Evolutionary conservation across 2,888 invertebrate genomes (phyloP).

Genomic region (Rhamphomyia laevipes): DNA sequence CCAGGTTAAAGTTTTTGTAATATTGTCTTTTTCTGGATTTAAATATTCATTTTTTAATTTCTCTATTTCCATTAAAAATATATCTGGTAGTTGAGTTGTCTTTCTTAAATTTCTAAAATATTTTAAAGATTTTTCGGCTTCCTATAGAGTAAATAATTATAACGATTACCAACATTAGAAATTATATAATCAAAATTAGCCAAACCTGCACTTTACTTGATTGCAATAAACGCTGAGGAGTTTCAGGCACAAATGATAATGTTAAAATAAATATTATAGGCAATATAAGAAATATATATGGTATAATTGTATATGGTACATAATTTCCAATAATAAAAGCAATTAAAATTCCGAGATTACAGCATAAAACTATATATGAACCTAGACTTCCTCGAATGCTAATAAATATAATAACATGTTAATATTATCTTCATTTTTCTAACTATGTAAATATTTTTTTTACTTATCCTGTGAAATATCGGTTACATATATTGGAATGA

Average conservation of each 20-base stretch:
- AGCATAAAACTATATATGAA: constrained; percentile 27
- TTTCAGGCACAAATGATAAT: constrained; percentile 31
- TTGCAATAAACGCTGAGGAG: constrained; percentile 28
- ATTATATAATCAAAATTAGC: neutral
- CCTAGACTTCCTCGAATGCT: constrained; percentile 33
- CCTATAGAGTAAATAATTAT: constrained; percentile 13
- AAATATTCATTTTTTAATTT: constrained; percentile 21
- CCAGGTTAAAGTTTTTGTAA: constrained; percentile 17
- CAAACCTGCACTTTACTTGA: constrained; percentile 21
- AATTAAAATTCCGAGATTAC: constrained; percentile 29
- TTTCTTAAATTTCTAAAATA: constrained; percentile 29
- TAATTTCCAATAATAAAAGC: constrained; percentile 28
- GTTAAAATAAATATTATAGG: constrained; percentile 23
- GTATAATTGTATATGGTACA: constrained; percentile 22
- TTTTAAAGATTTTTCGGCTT: constrained; percentile 29
- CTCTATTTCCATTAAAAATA: constrained; percentile 26
- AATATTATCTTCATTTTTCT: no score
- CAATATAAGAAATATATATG: constrained; percentile 22
- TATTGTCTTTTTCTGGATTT: constrained; percentile 10
- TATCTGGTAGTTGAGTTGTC: constrained; percentile 20
- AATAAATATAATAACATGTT: neutral
- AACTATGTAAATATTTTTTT: neutral
- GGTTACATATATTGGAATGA: constrained; percentile 29
- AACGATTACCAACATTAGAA: neutral
- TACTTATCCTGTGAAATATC: constrained; percentile 31